phyloP scores from a whole-genome alignment of 2,888 invertebrate genomes.

The Tipula unca region DNA sequence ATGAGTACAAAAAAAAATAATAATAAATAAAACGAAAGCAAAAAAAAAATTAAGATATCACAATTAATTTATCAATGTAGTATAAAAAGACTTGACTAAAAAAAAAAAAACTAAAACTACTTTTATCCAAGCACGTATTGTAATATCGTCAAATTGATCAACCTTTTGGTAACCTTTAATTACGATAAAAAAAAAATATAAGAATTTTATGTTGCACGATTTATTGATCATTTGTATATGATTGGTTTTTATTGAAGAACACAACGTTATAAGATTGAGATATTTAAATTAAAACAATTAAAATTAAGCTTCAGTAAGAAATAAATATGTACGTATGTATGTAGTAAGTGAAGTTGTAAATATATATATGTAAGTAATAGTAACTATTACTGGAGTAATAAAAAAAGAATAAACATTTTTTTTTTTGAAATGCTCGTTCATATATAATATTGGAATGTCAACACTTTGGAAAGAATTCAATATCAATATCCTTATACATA shows the following conservation, averaged over 20 bases:
- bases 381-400: not conserved
- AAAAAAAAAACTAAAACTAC: not conserved
- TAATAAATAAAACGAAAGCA: not conserved
- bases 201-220: not conserved
- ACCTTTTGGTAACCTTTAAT: slow-evolving; percentile 18
- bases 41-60: slow-evolving; percentile 8
- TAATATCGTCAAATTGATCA: slow-evolving; percentile 16
- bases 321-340: too few relatives aligned
- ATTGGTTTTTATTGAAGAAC: not conserved
- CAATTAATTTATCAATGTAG: slow-evolving; percentile 8
- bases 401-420: not conserved
- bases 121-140: slow-evolving; percentile 3
- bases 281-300: not conserved
- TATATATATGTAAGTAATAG: not conserved
- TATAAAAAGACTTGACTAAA: not conserved
- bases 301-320: not conserved
- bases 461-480: not conserved
- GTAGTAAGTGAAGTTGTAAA: not conserved
- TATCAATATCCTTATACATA: not conserved
- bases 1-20: not conserved
- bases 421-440: not conserved
- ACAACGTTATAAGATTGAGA: not conserved
- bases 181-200: not conserved
- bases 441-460: not conserved
- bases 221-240: slow-evolving; percentile 4